These are phyloP conservation scores for Eudyptes chrysolophus DNA, from an alignment of 2,113 vertebrate species.

Conservation along the genomic window DNA sequence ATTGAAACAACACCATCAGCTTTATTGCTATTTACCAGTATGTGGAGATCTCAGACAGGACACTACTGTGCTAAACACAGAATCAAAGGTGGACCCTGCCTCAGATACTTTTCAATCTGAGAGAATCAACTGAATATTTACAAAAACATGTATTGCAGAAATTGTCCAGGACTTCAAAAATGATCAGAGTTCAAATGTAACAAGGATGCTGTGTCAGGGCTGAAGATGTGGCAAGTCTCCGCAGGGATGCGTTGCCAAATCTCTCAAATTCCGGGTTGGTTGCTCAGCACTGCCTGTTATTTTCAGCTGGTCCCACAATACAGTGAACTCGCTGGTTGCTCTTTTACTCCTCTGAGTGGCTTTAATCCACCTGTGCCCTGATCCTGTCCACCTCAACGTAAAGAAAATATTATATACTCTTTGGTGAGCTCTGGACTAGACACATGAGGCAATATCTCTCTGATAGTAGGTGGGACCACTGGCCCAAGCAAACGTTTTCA, in stretches of 20 bases:
- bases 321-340: not conserved
- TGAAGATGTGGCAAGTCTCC: not conserved
- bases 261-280: not conserved
- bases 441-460: not conserved
- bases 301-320: not conserved
- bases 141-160: not conserved
- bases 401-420: rapidly evolving
- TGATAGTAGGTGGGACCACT: not conserved
- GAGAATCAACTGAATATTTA: rapidly evolving
- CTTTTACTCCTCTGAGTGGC: not conserved
- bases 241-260: rapidly evolving
- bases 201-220: not conserved
- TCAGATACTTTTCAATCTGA: not conserved
- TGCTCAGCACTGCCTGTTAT: not conserved
- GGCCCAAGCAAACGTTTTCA: not conserved
- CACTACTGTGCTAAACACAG: not conserved
- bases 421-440: not conserved
- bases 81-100: not conserved
- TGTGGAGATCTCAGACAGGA: not conserved
- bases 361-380: not conserved
- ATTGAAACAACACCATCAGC: not conserved
- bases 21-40: rapidly evolving
- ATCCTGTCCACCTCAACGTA: not conserved
- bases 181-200: not conserved
- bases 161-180: not conserved